phyloP scores from a whole-genome alignment of 1,140 invertebrate genomes.

The Cataglyphis hispanica region DNA sequence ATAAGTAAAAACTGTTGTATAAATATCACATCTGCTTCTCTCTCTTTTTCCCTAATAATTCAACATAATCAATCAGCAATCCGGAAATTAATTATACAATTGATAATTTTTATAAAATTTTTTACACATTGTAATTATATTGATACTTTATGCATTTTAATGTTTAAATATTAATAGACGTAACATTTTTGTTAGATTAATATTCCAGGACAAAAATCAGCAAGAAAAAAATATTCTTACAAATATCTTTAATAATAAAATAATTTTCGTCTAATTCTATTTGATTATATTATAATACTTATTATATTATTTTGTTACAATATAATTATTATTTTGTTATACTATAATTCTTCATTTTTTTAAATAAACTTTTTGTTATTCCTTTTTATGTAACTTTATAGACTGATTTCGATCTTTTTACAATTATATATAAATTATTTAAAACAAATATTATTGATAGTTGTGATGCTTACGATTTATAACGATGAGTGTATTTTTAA shows the following conservation, averaged over 20 bases:
- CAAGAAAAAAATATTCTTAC: not conserved
- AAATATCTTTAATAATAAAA: constrained; percentile 5
- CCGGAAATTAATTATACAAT: not conserved
- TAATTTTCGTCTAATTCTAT: not conserved
- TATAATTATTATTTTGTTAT: not conserved
- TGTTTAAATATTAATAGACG: not conserved
- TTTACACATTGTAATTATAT: not conserved
- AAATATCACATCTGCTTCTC: constrained; percentile 5
- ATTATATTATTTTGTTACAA: not conserved
- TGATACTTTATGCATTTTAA: not conserved
- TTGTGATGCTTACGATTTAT: not conserved
- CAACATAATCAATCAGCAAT: not conserved
- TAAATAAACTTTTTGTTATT: not conserved
- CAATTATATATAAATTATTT: not conserved
- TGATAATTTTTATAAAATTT: not conserved
- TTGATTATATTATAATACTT: not conserved
- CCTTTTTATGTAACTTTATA: not conserved
- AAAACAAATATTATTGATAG: not conserved
- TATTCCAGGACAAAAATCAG: too few relatives aligned
- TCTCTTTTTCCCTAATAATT: not conserved
- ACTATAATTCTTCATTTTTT: not conserved
- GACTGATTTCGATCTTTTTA: not conserved
- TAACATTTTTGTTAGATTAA: too few relatives aligned
- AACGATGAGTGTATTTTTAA: not conserved
- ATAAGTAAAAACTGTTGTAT: constrained; percentile 14